Evolutionary conservation across 1,140 invertebrate genomes (phyloP).

Genomic region (Aphelenchoides avenae): DNA sequence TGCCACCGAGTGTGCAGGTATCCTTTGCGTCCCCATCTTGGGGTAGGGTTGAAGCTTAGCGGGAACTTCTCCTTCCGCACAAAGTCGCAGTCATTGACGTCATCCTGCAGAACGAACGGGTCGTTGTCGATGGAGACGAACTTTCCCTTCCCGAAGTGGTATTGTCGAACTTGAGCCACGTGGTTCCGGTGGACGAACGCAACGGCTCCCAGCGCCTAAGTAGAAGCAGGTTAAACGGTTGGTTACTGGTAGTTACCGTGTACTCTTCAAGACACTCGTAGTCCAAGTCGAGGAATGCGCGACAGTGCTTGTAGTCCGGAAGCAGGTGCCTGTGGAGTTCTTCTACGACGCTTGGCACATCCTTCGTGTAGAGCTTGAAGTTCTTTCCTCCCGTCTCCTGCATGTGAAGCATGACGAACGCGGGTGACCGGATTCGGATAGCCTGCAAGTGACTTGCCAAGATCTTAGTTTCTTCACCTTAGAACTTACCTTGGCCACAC

Average conservation of each 20-base stretch:
- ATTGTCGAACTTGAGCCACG: conserved; percentile 14
- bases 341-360: conserved; percentile 26
- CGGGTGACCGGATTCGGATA: not conserved
- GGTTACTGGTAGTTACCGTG: conserved; percentile 20
- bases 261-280: conserved; percentile 32
- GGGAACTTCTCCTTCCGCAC: conserved; percentile 42
- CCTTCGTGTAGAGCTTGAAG: conserved; percentile 27
- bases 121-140: conserved; percentile 12
- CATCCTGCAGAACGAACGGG: conserved; percentile 9
- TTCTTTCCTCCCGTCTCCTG: conserved; percentile 40
- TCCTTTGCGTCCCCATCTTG: conserved; percentile 42
- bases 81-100: conserved; percentile 10
- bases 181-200: conserved; percentile 32
- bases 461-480: too few relatives aligned
- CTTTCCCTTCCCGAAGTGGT: conserved; percentile 25
- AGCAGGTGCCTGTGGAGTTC: conserved; percentile 18
- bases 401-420: conserved; percentile 24
- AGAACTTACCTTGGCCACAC: conserved; percentile 9
- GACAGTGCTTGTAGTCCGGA: conserved; percentile 7
- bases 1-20: conserved; percentile 41
- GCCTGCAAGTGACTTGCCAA: too few relatives aligned
- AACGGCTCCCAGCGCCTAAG: conserved; percentile 40
- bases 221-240: conserved; percentile 6
- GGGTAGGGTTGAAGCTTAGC: conserved; percentile 35
- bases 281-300: conserved; percentile 33